Base-by-base conservation (phyloP, 2,888 invertebrate genomes). In the Drosophila dives region DNA sequence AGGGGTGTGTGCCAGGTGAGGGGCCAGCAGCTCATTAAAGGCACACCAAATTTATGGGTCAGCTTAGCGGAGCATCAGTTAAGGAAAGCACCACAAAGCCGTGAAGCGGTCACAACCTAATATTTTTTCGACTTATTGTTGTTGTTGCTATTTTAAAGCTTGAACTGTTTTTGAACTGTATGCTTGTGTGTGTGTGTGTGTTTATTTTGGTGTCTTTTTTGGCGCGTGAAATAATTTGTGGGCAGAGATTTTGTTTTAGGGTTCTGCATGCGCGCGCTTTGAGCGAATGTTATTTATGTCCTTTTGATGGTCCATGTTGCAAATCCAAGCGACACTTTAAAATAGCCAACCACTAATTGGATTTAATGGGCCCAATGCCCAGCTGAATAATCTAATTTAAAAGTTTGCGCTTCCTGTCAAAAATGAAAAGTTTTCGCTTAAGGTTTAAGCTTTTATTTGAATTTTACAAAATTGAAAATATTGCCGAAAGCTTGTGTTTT, bases 261-360 rank as follows among this genome's bases (percentile, higher is more conserved):
- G 55, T 53, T 63, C 38, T 54, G 48, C 60, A 23, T 58, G 50
- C 45, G 23, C 23, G 50, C 66, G 42, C 54, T 7, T 45, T 33
- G 38, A 45, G 50, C 49, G 53, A 71, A 71, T 77, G 79, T 80
- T 80, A 80, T 80, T 80, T 80, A 78, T 80, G 75, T 80, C 64
- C 67, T 67, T 68, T 59, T 69, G 59, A 49, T 68, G 48, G 42
- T 38, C 63, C 20, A 38, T 38, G 53, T 49, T 51, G 55, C 62
- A 64, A 59, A 42, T 58, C 56, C 53, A 56, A 42, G 61, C 66
- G 79, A 69, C 71, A 64, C 62, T 79, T 75, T 67, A 69, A 76
- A 81, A 73, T 69, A 71, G 66, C 81, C 65, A 54, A 54, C 60
- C 64, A 48, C 69, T 79, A 81, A 81, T 81, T 81, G 68, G 53